Percentiles rank a stretch among this genome's conserved stretches.
Conservation (phyloP, 2,888 invertebrate genomes). For the Notodonta ziczac region DNA sequence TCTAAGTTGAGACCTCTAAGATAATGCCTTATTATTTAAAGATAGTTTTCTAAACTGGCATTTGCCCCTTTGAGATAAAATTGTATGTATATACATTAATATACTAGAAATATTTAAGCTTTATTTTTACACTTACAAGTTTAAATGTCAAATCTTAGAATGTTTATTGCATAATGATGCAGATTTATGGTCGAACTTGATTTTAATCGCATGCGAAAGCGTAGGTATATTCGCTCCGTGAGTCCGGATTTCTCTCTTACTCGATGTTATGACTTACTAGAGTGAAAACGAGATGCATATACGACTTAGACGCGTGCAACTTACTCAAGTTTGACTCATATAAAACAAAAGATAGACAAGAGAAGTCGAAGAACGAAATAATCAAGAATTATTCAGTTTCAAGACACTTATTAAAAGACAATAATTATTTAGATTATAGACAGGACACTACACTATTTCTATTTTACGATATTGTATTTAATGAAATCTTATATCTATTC, state of each 20-base stretch:
- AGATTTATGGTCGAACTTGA: neutral
- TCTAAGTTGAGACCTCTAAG: slow-evolving; percentile 1
- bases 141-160: neutral
- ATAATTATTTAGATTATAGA: slow-evolving; percentile 8
- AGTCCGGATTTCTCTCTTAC: neutral
- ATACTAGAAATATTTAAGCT: neutral
- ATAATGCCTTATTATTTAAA: slow-evolving; percentile 3
- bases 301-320: neutral
- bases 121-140: neutral
- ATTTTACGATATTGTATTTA: slow-evolving; percentile 24
- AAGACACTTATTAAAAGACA: neutral
- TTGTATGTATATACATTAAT: slow-evolving; percentile 24
- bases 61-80: slow-evolving; percentile 35
- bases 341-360: neutral
- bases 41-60: slow-evolving; percentile 36
- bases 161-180: neutral
- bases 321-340: neutral
- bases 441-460: slow-evolving; percentile 19
- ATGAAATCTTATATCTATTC: slow-evolving; percentile 50
- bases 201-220: neutral
- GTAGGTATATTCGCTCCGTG: neutral
- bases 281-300: neutral
- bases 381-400: neutral
- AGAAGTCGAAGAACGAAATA: neutral
- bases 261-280: neutral